These are phyloP conservation scores for Colostygia pectinataria DNA, from an alignment of 2,888 invertebrate species.

Conservation along the genomic window DNA sequence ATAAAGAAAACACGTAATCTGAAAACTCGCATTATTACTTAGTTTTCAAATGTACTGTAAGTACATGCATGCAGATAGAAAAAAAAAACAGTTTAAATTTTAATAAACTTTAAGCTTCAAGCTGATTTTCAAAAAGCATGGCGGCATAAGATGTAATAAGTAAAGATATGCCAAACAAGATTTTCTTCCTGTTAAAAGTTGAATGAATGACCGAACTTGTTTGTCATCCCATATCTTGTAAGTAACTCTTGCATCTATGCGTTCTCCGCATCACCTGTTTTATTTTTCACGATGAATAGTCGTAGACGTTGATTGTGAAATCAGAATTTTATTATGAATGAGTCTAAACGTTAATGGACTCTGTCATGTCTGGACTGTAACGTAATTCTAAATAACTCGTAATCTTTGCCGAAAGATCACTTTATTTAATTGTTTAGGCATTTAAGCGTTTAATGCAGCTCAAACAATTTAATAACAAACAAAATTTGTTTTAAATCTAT, in stretches of 20 bases:
- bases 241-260: constrained; percentile 48
- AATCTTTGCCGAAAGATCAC: constrained; percentile 29
- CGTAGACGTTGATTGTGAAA: constrained; percentile 52
- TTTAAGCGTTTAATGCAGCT: too few species aligned
- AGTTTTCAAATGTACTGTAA: too few species aligned
- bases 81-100: too few species aligned
- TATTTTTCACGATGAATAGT: constrained; percentile 71
- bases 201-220: constrained; percentile 62
- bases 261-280: constrained; percentile 67
- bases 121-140: too few species aligned
- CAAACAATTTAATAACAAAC: too few species aligned
- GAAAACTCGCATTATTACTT: constrained; percentile 16
- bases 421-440: too few species aligned
- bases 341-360: constrained; percentile 51
- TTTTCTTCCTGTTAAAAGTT: constrained; percentile 54
- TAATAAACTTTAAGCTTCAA: too few species aligned
- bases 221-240: constrained; percentile 66
- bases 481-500: too few species aligned
- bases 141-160: too few species aligned
- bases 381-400: constrained; percentile 49
- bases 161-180: constrained; percentile 20
- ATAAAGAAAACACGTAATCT: constrained; percentile 40
- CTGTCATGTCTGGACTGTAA: constrained; percentile 36
- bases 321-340: constrained; percentile 71
- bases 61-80: too few species aligned